Evolutionary conservation across 2,888 invertebrate species (phyloP).

Genomic region (Eudemis profundana): DNA sequence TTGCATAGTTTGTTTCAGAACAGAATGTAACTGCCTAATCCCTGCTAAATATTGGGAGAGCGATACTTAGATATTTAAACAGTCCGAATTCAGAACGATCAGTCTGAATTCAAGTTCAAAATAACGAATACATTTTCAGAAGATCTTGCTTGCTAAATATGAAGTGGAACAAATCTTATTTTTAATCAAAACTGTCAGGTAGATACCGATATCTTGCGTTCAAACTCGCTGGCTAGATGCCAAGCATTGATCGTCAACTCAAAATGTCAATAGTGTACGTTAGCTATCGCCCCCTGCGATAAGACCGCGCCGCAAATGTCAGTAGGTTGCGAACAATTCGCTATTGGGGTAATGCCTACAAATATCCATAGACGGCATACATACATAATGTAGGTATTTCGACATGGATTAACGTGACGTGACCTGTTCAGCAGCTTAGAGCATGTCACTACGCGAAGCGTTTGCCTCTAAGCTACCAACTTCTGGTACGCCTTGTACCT

Average conservation of each 20-base stretch:
- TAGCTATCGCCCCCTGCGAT: constrained; percentile 34
- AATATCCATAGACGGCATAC: not conserved
- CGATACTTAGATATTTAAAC: too few relatives aligned
- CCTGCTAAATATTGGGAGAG: too few relatives aligned
- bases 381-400: too few relatives aligned
- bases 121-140: constrained; percentile 3
- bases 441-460: too few relatives aligned
- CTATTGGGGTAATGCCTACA: constrained; percentile 7
- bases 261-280: constrained; percentile 67
- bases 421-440: too few relatives aligned
- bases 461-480: too few relatives aligned
- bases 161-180: constrained; percentile 7
- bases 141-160: constrained; percentile 1
- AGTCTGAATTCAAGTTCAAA: constrained; percentile 6
- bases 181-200: constrained; percentile 38
- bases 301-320: constrained; percentile 47
- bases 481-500: too few relatives aligned
- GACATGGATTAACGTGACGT: too few relatives aligned
- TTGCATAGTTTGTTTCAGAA: too few relatives aligned
- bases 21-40: too few relatives aligned
- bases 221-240: constrained; percentile 60
- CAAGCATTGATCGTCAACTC: constrained; percentile 69
- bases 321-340: constrained; percentile 45
- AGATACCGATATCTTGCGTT: constrained; percentile 32
- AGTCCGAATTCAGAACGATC: not conserved